Evolutionary conservation across 2,113 vertebrate genomes (phyloP).

Genomic region (Prunella himalayana): DNA sequence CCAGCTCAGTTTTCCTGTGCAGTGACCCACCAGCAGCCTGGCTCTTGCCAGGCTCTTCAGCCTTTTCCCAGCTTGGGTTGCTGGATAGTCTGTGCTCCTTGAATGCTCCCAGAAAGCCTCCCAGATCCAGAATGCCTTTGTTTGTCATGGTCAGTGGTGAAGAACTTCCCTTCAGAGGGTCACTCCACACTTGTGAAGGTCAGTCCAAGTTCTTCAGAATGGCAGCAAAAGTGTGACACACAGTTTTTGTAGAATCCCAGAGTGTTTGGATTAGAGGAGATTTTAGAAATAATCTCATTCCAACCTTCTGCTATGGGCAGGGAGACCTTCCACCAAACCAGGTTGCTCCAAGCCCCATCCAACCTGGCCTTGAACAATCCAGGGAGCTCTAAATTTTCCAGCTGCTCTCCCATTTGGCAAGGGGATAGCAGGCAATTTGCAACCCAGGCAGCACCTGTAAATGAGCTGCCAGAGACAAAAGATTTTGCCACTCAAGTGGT

Average conservation of each 20-base stretch:
- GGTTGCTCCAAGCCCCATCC: background rate
- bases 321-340: background rate
- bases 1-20: background rate
- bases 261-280: background rate
- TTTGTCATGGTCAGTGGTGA: background rate
- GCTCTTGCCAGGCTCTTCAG: background rate
- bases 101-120: background rate
- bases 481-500: background rate
- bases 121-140: background rate
- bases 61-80: background rate
- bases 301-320: background rate
- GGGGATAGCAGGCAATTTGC: background rate
- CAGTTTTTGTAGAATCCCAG: background rate
- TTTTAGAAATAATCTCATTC: background rate
- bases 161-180: background rate
- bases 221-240: accelerated
- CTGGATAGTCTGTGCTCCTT: background rate
- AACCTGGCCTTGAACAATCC: background rate
- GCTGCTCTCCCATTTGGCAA: background rate
- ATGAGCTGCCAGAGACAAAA: background rate
- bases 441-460: background rate
- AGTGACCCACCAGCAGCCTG: background rate
- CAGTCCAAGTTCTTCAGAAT: background rate
- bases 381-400: background rate
- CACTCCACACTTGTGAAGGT: background rate